These are phyloP conservation scores for Phoxinus phoxinus DNA, from an alignment of 2,113 vertebrate genomes.

Conservation along the genomic window DNA sequence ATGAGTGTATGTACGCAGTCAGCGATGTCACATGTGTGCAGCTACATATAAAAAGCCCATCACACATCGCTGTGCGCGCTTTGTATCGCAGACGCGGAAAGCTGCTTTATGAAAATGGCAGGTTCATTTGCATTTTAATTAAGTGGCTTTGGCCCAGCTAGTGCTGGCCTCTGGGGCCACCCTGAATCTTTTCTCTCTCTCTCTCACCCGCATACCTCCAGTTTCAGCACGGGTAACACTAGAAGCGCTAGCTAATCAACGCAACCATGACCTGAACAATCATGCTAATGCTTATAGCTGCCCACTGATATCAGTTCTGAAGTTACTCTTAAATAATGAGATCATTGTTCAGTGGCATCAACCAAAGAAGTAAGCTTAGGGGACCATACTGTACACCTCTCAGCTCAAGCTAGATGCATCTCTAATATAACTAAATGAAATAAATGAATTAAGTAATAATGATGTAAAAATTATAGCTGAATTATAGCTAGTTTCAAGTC, in stretches of 20 bases:
- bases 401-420: background rate
- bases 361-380: background rate
- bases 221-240: slow-evolving; percentile 29
- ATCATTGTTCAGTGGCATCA: slow-evolving; percentile 26
- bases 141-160: slow-evolving; percentile 65
- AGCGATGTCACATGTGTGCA: background rate
- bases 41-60: background rate
- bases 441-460: background rate
- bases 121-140: slow-evolving; percentile 77
- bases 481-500: no score
- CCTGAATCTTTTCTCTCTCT: slow-evolving; percentile 55
- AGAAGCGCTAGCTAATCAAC: slow-evolving; percentile 20
- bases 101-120: slow-evolving; percentile 54
- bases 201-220: slow-evolving; percentile 50
- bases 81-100: slow-evolving; percentile 60
- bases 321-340: slow-evolving; percentile 41
- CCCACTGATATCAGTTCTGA: slow-evolving; percentile 31
- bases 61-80: background rate
- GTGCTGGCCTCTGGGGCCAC: slow-evolving; percentile 60
- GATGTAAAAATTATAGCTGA: background rate
- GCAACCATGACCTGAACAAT: slow-evolving; percentile 36
- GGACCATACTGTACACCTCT: background rate
- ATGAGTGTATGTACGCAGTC: background rate
- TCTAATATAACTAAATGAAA: slow-evolving; percentile 5
- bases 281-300: slow-evolving; percentile 23